These are phyloP conservation scores for Noctua comes DNA, from an alignment of 2,888 invertebrate species.

Conservation along the genomic window DNA sequence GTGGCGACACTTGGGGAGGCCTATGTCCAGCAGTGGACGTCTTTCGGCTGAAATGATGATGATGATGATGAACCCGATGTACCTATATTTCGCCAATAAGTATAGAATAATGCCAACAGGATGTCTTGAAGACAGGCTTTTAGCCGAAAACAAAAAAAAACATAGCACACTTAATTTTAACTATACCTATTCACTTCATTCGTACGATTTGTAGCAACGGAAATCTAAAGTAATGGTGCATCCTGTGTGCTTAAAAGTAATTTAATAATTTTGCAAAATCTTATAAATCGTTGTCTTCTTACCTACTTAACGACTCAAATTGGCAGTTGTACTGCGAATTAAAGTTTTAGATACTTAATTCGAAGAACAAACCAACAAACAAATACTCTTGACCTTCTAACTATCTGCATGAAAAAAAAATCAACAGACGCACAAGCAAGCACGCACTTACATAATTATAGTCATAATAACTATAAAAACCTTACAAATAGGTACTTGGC, in stretches of 20 bases:
- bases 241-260: slow-evolving; percentile 3
- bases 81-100: not conserved
- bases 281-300: not conserved
- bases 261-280: not conserved
- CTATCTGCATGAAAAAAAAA: not conserved
- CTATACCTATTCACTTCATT: not conserved
- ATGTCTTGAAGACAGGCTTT: not conserved
- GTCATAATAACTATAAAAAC: not conserved
- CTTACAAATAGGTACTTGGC: not conserved
- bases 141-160: not conserved
- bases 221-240: not conserved
- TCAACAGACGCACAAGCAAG: not conserved
- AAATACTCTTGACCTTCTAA: not conserved
- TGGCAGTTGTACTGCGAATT: not conserved
- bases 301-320: not conserved
- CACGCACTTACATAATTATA: not conserved
- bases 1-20: too few species aligned
- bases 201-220: not conserved
- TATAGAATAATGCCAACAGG: not conserved
- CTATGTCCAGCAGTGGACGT: too few species aligned
- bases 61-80: not conserved
- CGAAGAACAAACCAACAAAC: not conserved
- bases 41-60: too few species aligned
- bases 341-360: not conserved
- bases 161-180: not conserved